Evolutionary conservation across 1,140 invertebrate genomes (phyloP).

Genomic region (Aphis gossypii): DNA sequence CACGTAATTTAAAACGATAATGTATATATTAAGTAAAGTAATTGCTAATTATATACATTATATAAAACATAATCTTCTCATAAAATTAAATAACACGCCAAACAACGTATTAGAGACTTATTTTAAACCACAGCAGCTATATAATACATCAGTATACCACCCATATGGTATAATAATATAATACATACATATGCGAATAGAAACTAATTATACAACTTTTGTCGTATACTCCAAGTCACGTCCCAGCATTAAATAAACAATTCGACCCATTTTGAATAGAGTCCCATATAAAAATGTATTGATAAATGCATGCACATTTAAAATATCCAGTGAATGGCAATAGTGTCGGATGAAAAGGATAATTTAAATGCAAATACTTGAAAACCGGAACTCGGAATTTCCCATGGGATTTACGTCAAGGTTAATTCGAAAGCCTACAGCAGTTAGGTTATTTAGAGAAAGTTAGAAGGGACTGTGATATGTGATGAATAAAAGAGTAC

Average conservation of each 20-base stretch:
- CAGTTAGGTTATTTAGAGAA: not conserved
- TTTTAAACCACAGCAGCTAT: not conserved
- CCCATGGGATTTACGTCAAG: slow-evolving; percentile 19
- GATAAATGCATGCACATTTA: not conserved
- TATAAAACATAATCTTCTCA: not conserved
- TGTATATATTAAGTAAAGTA: not conserved
- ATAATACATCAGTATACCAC: not conserved
- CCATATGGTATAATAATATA: not conserved
- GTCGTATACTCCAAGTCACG: not conserved
- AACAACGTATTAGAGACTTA: not conserved
- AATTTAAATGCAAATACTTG: slow-evolving; percentile 44
- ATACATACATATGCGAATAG: not conserved
- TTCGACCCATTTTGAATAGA: not conserved
- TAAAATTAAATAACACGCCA: not conserved
- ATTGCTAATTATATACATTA: not conserved
- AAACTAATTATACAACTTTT: slow-evolving; percentile 10
- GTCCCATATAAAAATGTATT: not conserved
- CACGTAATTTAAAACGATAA: not conserved
- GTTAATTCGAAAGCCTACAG: not conserved
- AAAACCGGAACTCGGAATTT: slow-evolving; percentile 32
- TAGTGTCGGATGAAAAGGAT: not conserved
- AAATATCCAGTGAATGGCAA: not conserved
- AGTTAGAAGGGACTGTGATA: not conserved
- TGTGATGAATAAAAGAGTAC: slow-evolving; percentile 21
- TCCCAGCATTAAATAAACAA: slow-evolving; percentile 11